Percentiles rank a stretch among this genome's conserved stretches.
These are phyloP conservation scores for Nothura maculosa DNA, from an alignment of 2,797 vertebrate genomes.

Conservation along the genomic window DNA sequence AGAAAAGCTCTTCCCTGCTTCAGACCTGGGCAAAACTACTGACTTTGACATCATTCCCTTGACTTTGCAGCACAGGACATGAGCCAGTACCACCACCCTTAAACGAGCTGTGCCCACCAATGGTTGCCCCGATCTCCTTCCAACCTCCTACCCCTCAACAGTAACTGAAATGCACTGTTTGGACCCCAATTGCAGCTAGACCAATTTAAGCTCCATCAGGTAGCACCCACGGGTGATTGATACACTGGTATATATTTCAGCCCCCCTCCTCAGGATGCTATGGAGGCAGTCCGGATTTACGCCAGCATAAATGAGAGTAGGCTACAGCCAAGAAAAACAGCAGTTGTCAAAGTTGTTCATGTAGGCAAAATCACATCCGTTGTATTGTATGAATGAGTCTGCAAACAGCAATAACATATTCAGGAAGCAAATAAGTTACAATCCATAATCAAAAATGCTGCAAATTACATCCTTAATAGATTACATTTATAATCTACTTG, in stretches of 20 bases:
- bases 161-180: not conserved
- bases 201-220: rapidly evolving
- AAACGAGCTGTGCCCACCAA: rapidly evolving
- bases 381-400: conserved; percentile 12
- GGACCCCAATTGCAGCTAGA: not conserved
- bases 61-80: not conserved
- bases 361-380: conserved; percentile 2
- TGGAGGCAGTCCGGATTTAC: not conserved
- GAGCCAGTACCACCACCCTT: not conserved
- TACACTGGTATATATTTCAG: not conserved
- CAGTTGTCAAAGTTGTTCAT: not conserved
- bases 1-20: not conserved
- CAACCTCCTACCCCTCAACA: rapidly evolving
- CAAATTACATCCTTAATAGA: conserved; percentile 75
- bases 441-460: conserved; percentile 73
- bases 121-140: rapidly evolving
- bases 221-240: not conserved
- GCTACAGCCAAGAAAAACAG: not conserved
- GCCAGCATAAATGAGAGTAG: not conserved
- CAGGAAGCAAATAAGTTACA: conserved; percentile 65
- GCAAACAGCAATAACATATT: conserved; percentile 15
- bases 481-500: conserved; percentile 79
- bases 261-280: no score
- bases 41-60: not conserved
- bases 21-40: not conserved